A percentile compares a stretch with the other conserved stretches of the same genome.
Evolutionary conservation across 1,140 invertebrate genomes (phyloP).

Genomic region (Drosophila mauritiana): DNA sequence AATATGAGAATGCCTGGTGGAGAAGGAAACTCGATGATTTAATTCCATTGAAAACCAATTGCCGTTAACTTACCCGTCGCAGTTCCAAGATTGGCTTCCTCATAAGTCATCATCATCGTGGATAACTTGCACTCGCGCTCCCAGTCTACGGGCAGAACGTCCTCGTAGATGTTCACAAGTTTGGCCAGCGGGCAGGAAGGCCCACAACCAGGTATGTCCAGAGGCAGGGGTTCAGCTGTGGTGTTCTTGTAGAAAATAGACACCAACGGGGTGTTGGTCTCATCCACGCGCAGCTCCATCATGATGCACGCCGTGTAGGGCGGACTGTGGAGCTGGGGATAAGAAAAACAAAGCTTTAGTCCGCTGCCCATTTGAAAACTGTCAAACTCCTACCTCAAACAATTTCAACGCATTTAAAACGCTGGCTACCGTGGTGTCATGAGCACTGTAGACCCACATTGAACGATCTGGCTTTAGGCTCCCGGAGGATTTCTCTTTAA

Average conservation of each 20-base stretch:
- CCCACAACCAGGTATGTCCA: constrained; percentile 87
- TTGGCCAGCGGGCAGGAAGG: constrained; percentile 86
- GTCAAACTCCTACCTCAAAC: constrained; percentile 86
- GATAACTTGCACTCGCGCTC: constrained; percentile 86
- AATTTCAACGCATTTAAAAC: constrained; percentile 90
- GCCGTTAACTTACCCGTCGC: constrained; percentile 67
- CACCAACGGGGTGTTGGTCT: constrained; percentile 75
- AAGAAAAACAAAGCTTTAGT: not conserved
- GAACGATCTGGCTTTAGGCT: constrained; percentile 86
- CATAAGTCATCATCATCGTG: constrained; percentile 79
- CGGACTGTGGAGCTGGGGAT: constrained; percentile 86
- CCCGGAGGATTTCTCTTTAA: constrained; percentile 85
- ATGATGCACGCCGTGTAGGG: constrained; percentile 90
- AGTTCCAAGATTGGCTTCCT: constrained; percentile 76
- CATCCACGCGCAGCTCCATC: constrained; percentile 88
- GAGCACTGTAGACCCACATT: constrained; percentile 91
- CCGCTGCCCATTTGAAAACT: not conserved
- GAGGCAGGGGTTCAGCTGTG: constrained; percentile 85
- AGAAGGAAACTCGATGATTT: not conserved
- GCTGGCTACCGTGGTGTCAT: constrained; percentile 93
- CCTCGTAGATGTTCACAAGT: constrained; percentile 86
- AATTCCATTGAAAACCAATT: not conserved
- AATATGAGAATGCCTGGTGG: constrained; percentile 70
- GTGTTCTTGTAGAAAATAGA: constrained; percentile 88
- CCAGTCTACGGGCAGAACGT: constrained; percentile 86